These are phyloP conservation scores for Kuschelorhynchus macadamiae DNA, from an alignment of 2,888 invertebrate genomes.

Conservation along the genomic window DNA sequence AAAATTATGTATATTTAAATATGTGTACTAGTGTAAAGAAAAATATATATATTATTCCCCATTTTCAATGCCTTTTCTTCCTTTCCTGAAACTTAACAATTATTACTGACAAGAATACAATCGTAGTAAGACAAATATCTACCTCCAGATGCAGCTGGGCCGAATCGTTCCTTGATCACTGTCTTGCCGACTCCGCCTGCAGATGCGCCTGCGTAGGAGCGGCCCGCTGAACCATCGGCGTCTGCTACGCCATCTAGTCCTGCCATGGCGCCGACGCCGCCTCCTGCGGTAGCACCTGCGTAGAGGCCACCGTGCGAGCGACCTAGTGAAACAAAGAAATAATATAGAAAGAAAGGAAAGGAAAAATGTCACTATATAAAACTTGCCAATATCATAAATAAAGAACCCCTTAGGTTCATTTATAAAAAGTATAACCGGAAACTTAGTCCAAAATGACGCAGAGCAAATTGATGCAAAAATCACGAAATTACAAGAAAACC, in stretches of 20 bases:
- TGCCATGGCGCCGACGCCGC: conserved; percentile 71
- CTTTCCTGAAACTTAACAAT: conserved; percentile 16
- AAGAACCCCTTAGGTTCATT: no score
- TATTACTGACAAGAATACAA: conserved; percentile 26
- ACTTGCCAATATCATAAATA: no score
- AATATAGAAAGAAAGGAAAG: no score
- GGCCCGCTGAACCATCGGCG: conserved; percentile 44
- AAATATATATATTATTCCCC: no score
- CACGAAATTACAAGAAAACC: no score
- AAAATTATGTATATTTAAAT: no score
- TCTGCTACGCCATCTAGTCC: conserved; percentile 71
- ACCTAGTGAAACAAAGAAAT: conserved; percentile 2
- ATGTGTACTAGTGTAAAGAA: no score
- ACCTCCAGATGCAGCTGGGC: conserved; percentile 29
- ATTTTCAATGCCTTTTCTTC: no score
- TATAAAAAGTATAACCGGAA: no score
- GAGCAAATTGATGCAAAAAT: no score
- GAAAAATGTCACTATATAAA: no score
- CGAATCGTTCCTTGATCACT: conserved; percentile 36
- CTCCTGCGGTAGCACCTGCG: conserved; percentile 75
- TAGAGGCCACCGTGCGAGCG: conserved; percentile 48
- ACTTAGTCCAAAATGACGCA: no score
- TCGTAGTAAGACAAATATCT: conserved; percentile 40
- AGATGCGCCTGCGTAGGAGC: conserved; percentile 55
- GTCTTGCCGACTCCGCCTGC: conserved; percentile 50